A percentile compares a stretch with the other conserved stretches of the same genome.
These are phyloP conservation scores for Eublepharis macularius DNA, from an alignment of 2,113 vertebrate genomes.

Conservation along the genomic window DNA sequence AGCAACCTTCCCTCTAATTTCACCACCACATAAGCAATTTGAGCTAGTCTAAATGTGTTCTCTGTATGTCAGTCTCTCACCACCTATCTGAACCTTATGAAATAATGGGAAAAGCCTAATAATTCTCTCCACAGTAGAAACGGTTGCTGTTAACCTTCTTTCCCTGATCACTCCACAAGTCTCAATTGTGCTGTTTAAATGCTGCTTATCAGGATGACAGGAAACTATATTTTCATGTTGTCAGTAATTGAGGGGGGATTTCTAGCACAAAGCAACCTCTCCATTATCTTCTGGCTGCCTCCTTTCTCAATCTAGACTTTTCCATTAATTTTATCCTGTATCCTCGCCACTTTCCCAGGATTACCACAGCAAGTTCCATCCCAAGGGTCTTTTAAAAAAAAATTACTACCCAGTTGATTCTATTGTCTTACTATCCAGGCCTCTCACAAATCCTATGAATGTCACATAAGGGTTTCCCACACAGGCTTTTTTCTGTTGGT, in stretches of 20 bases:
- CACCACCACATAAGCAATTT: not conserved
- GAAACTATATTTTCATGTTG: not conserved
- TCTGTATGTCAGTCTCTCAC: not conserved
- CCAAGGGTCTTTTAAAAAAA: too few species aligned
- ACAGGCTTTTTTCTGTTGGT: too few species aligned
- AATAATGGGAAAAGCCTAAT: not conserved
- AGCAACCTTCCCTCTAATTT: slow-evolving; percentile 7
- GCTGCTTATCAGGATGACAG: not conserved
- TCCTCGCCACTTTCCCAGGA: not conserved
- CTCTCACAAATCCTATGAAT: too few species aligned
- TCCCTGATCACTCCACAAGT: not conserved
- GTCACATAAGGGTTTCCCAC: too few species aligned
- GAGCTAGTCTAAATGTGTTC: not conserved
- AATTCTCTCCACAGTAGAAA: not conserved
- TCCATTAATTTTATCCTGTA: not conserved
- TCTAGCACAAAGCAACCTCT: not conserved
- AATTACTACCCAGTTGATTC: not conserved
- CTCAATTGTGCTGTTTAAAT: slow-evolving; percentile 5
- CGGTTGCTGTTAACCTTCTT: not conserved
- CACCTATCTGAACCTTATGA: not conserved
- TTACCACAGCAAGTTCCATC: not conserved
- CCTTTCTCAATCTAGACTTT: not conserved
- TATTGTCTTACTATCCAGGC: not conserved
- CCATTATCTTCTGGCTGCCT: not conserved
- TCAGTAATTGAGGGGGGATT: not conserved